phyloP scores from a whole-genome alignment of 2,797 vertebrate species.

The Gambusia yucatana region DNA sequence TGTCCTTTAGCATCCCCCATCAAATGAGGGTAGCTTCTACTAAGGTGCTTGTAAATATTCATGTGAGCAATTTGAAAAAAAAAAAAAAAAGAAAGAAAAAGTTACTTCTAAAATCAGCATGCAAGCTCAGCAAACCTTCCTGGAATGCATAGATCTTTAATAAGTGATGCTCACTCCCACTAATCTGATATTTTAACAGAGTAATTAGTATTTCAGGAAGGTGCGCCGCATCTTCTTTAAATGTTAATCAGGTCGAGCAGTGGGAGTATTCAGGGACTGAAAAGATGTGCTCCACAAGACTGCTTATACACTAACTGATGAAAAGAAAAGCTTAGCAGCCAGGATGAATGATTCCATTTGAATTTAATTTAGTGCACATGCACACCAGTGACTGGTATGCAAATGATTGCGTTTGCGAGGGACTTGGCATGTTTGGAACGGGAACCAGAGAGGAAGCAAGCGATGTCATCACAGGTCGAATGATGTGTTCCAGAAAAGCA shows the following conservation, averaged over 20 bases:
- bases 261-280: constrained; percentile 31
- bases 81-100: constrained; percentile 20
- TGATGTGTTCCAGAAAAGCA: not conserved
- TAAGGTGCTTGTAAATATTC: constrained; percentile 7
- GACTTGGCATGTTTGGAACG: not conserved
- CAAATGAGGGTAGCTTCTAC: not conserved
- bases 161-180: constrained; percentile 31
- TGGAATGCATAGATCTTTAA: constrained; percentile 34
- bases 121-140: constrained; percentile 40
- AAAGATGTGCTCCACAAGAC: constrained; percentile 21
- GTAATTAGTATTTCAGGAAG: constrained; percentile 43
- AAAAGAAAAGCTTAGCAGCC: not conserved
- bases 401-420: not conserved
- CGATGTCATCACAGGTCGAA: not conserved
- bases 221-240: constrained; percentile 43
- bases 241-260: constrained; percentile 45
- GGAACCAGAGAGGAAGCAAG: not conserved
- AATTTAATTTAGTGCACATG: constrained; percentile 7
- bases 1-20: not conserved
- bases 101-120: constrained; percentile 32
- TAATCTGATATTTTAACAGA: constrained; percentile 30
- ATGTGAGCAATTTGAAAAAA: constrained; percentile 18
- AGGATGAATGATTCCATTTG: not conserved
- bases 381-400: not conserved
- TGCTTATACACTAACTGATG: constrained; percentile 21